Evolutionary conservation across 2,888 invertebrate genomes (phyloP), one percentile per base, ranked within the genome.

Genomic region (Pilophorus perplexus): DNA sequence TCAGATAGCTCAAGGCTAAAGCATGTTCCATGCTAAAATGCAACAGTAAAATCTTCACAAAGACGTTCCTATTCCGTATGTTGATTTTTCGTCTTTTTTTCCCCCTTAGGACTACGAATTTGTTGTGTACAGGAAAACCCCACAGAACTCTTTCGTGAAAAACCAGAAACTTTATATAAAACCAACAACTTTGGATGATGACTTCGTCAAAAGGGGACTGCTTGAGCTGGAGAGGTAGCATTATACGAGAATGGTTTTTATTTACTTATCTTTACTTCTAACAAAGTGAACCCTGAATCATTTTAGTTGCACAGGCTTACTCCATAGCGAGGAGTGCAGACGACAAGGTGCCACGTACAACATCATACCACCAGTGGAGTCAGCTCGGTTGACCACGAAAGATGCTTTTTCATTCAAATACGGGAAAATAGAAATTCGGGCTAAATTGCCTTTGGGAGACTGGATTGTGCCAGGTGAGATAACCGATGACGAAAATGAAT

Each of bases 381-480:
- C 86, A 1, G 85, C 84, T 0, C 80, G 82, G 57, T 73, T 90
- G 12, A 82, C 80, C 38, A 85, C 85, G 1, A 84, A 81, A 72
- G 78, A 82, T 38, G 77, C 77, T 0, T 86, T 89, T 73, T 81
- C 81, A 3, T 89, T 90, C 72, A 80, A 81, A 8, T 89, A 87
- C 74, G 90, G 90, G 10, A 81, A 78, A 38, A 78, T 90, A 12
- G 82, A 85, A 73, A 78, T 90, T 2, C 80, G 82, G 20, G 90
- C 89, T 0, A 87, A 85, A 75, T 74, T 90, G 20, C 89, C 90
- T 0, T 80, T 80, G 69, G 90, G 90, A 0, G 87, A 89, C 74
- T 90, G 90, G 90, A 78, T 90, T 16, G 82, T 87, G 73, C 89
- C 90, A 57, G 80, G 90, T 89, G 78, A 79, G 14, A n/a, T 8